A percentile compares a stretch with the other conserved stretches of the same genome.
phyloP scores from a whole-genome alignment of 2,113 vertebrate species.

The Edolisoma coerulescens region DNA sequence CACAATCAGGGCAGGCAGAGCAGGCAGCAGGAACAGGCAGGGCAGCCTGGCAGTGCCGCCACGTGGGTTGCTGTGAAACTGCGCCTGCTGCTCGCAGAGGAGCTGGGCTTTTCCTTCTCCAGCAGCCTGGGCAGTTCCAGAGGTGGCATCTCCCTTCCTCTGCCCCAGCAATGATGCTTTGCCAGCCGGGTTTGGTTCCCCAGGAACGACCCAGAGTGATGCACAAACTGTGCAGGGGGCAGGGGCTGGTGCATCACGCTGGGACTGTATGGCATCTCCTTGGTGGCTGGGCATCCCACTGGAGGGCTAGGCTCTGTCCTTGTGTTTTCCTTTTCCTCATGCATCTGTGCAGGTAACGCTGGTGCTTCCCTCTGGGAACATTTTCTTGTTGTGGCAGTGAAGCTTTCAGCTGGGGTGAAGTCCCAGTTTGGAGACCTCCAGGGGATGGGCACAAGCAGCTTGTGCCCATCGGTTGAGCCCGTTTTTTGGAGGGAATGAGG shows the following conservation, averaged over 20 bases:
- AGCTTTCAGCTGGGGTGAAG: neutral
- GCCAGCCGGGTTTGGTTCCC: neutral
- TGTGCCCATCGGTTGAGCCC: neutral
- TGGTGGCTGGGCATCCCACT: neutral
- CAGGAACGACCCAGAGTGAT: neutral
- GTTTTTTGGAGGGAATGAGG: neutral
- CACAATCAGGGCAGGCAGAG: neutral
- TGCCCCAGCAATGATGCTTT: neutral
- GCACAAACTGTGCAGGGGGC: neutral
- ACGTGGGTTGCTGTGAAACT: slow-evolving; percentile 4
- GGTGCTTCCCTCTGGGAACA: neutral
- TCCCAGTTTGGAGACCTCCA: neutral
- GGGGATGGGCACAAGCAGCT: neutral
- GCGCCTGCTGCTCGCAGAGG: neutral
- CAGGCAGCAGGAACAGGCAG: neutral
- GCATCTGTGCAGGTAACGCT: neutral
- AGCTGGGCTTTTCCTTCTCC: neutral
- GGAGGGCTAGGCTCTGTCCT: neutral
- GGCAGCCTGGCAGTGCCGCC: slow-evolving; percentile 33
- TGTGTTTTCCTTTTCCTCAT: neutral
- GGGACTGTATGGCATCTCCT: accelerated
- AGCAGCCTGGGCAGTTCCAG: neutral
- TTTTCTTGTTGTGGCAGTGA: neutral
- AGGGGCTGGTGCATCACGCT: neutral
- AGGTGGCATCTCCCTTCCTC: accelerated